Conservation (phyloP, 1,140 invertebrate genomes). For the Lamellibrachia luymesi region DNA sequence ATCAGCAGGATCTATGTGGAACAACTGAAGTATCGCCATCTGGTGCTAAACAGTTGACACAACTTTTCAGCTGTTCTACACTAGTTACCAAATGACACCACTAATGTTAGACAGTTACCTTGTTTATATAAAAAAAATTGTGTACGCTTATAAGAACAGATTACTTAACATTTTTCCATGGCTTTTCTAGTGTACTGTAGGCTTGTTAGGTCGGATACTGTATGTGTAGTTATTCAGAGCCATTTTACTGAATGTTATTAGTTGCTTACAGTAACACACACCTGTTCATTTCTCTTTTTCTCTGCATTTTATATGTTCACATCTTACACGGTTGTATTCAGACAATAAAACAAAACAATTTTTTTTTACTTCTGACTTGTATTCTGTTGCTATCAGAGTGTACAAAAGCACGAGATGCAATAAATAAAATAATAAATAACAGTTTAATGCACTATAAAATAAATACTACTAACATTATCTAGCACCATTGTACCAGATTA, state of each 20-base stretch:
- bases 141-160: no score
- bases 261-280: not conserved
- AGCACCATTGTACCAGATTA: not conserved
- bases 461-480: not conserved
- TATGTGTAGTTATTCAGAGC: no score
- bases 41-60: no score
- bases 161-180: no score
- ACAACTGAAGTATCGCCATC: no score
- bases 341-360: not conserved
- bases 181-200: no score
- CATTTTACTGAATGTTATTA: not conserved
- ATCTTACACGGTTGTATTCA: not conserved
- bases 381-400: not conserved
- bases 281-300: not conserved
- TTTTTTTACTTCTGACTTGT: not conserved
- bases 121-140: no score
- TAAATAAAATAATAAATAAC: conserved; percentile 2
- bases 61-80: no score
- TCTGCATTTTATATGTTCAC: not conserved
- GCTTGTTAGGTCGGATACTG: no score
- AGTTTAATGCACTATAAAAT: not conserved
- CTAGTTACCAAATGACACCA: no score
- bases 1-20: no score
- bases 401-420: not conserved
- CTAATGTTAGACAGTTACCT: no score